Conservation (phyloP, 1,140 invertebrate genomes). For the Tyrophagus putrescentiae region DNA sequence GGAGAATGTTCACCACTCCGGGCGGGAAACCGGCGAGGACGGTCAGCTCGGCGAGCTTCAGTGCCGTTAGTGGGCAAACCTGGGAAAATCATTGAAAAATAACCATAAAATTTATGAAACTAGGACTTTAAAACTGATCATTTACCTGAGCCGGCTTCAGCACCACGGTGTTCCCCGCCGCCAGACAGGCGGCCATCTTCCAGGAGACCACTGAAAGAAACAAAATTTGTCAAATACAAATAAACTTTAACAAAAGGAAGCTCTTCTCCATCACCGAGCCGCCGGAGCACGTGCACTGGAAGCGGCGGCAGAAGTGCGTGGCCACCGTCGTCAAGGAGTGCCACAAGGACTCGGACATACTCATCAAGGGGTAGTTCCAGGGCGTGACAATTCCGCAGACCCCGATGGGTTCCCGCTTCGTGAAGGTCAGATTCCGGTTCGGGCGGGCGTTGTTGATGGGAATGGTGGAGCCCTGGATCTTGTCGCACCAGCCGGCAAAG, state of each 20-base stretch:
- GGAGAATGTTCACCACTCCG: slow-evolving; percentile 83
- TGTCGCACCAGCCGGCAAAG: slow-evolving; percentile 49
- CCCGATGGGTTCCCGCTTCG: slow-evolving; percentile 73
- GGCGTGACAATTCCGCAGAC: slow-evolving; percentile 48
- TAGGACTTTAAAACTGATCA: slow-evolving; percentile 35
- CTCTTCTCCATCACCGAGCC: too few species aligned
- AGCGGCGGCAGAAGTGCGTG: neutral
- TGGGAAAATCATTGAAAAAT: neutral
- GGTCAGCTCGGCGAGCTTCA: slow-evolving; percentile 81
- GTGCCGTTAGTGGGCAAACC: slow-evolving; percentile 60
- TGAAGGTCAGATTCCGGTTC: slow-evolving; percentile 72
- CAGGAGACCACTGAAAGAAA: slow-evolving; percentile 35
- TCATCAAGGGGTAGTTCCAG: slow-evolving; percentile 46
- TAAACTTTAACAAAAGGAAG: too few species aligned
- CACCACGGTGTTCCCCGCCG: slow-evolving; percentile 48
- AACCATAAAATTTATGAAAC: neutral
- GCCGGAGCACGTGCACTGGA: slow-evolving; percentile 27
- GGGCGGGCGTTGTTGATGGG: slow-evolving; percentile 59
- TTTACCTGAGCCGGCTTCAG: slow-evolving; percentile 50
- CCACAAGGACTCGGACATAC: slow-evolving; percentile 37
- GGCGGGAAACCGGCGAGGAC: slow-evolving; percentile 73
- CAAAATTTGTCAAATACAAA: too few species aligned
- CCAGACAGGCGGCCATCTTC: slow-evolving; percentile 47
- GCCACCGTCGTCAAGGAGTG: neutral
- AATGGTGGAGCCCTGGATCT: slow-evolving; percentile 41